Base-by-base conservation (phyloP, 2,113 vertebrate genomes). In the Rhinoderma darwinii region DNA sequence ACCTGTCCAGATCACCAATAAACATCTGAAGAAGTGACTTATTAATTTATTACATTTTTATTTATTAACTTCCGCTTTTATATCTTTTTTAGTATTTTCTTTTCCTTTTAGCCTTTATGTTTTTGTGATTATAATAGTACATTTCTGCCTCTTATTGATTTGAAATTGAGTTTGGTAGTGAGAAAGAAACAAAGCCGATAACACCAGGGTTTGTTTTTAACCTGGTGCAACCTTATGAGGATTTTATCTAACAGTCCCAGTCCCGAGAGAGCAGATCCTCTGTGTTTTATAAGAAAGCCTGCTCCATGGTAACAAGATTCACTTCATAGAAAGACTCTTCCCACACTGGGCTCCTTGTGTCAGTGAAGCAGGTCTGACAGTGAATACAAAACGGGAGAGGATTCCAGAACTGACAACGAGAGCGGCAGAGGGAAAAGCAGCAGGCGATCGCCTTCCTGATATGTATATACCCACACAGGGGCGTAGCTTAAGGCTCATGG, bases 241-340 rank as follows among this genome's bases (percentile, higher is more conserved):
- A 86, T 78, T 78, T 54, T 10, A 47, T 66, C 30, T 47, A 43
- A 5, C 25, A 56, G 47, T 76, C 66, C 11, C 30, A 54, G 82
- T 78, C 83, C 88, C 59, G 20, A 85, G 83, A 77, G 89, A 61
- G 20, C 18, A 70, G 84, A 15, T 73, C 90, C 89, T 91, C 54
- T 89, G 89, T 90, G 56, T 84, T 75, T 75, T 84, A 27, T 43
- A 59, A 27, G 61, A 78, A 51, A 84, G 91, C 89, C 84, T 90
- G 89, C 86, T 22, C 91, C 92, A 90, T 93, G 91, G 92, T 91
- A 92, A 93, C 91, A 50, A 89, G 88, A 51, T 89, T 90, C 75
- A 8, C 84, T 78, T 90, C 82, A 9, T 87, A 89, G 89, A 88
- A 89, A 91, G 88, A 63, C 39, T 88, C 61, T 89, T 88, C 85